Evolutionary conservation across 2,888 invertebrate species (phyloP), one percentile per base, ranked within the genome.

Genomic region (Andrena hattorfiana): DNA sequence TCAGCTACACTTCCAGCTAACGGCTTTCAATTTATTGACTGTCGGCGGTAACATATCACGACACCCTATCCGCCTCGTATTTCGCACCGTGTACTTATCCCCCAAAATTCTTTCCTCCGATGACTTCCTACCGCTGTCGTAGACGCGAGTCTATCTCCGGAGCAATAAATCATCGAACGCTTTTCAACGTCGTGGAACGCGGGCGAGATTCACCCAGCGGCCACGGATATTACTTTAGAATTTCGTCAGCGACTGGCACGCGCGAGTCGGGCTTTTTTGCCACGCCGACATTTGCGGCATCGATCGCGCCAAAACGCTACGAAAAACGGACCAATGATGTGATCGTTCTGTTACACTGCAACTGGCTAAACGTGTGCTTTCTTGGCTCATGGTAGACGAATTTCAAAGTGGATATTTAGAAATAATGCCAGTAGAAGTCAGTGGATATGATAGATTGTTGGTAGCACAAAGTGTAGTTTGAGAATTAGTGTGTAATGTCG

Each of bases 141-240:
- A 66, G 59, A 68, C 76, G 48, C 69, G 69, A 69, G 75, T 80
- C 70, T 86, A 86, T 86, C 86, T 78, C 16, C 49, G 59, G 60
- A 54, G 80, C 85, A 81, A 86, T 87, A 85, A 87, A 87, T 87
- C 86, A 87, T 83, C 70, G 73, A 48, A 62, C 73, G 80, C 83
- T 75, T 85, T 78, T 85, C 81, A 77, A 42, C 80, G 42, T 78
- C 75, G 51, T 3, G 48, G 72, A 6, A 62, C 51, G 60, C 28
- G 42, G 66, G 28, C 75, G 72, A 78, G 77, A 72, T 80, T 76
- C 75, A 74, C 56, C 86, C 69, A 28, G 10, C 67, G 81, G 77
- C 32, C 70, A 76, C 70, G 84, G 82, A 85, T 85, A 80, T 86
- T 86, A 73, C 84, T 84, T 77, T 51, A 73, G 84, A 83, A 86